A percentile compares a stretch with the other conserved stretches of the same genome.
Conservation (phyloP, 2,888 invertebrate genomes). For the Spodoptera exigua region DNA sequence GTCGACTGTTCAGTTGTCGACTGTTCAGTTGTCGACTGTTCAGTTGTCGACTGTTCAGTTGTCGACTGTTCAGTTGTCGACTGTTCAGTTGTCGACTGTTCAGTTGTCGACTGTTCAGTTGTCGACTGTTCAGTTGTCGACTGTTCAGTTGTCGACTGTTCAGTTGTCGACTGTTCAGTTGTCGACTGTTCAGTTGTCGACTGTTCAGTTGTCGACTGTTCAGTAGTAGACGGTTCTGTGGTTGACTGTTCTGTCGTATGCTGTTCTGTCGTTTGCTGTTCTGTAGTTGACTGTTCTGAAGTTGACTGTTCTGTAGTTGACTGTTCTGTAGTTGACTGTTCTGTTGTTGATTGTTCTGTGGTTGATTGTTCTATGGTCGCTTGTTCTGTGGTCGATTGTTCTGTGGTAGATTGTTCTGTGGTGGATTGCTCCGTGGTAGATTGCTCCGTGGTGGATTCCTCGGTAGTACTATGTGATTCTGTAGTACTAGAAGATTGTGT, state of each 20-base stretch:
- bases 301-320: conserved; percentile 19
- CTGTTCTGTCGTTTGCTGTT: conserved; percentile 19
- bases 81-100: conserved; percentile 41
- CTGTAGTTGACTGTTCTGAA: conserved; percentile 10
- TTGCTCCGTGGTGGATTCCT: conserved; percentile 29
- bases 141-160: conserved; percentile 32
- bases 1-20: conserved; percentile 56
- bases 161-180: conserved; percentile 31
- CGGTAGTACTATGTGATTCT: conserved; percentile 3
- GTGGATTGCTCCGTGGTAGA: conserved; percentile 3
- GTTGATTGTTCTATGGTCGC: conserved; percentile 26
- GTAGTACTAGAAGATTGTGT: neutral
- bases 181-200: conserved; percentile 48
- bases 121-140: conserved; percentile 56
- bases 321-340: conserved; percentile 26
- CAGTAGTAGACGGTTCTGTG: conserved; percentile 21
- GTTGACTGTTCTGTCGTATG: conserved; percentile 21
- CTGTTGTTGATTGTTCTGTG: conserved; percentile 2
- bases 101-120: conserved; percentile 44
- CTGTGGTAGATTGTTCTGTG: conserved; percentile 20
- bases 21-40: conserved; percentile 62
- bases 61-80: conserved; percentile 57
- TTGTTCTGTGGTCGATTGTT: neutral
- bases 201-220: conserved; percentile 42
- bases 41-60: conserved; percentile 54